Evolutionary conservation across 2,888 invertebrate genomes (phyloP), one percentile per base, ranked within the genome.

Genomic region (Oxytorus armatus): DNA sequence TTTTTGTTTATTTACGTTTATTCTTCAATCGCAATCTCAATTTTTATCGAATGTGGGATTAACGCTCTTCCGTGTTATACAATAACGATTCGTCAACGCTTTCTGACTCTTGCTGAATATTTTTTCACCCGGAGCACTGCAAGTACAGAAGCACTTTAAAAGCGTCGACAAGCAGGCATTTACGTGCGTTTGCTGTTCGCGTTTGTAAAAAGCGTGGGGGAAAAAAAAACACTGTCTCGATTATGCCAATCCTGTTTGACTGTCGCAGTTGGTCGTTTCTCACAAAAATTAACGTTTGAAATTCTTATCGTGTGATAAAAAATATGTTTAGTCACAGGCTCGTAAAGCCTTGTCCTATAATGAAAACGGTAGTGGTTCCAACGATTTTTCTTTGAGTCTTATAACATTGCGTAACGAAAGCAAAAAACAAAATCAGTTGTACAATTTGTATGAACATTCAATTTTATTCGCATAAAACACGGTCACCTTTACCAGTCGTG

Each of bases 31-130:
- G 53, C 61, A n/a, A n/a, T n/a, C n/a, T 23, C 23, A 39, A 21
- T 36, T 49, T 33, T 69, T 65, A 69, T 74, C 49, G 25, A 61
- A 36, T 18, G 8, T 0, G 36, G 61, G 33, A 25, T 69, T 74
- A 74, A 74, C 79, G 74, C 23, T 63, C 55, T 69, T 69, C 21
- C 55, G 69, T 63, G 74, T 63, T 36, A 7, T 36, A 65, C 57
- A 65, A 65, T 49, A 77, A 59, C 69, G 69, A 70, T 51, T 76
- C 25, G 53, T 33, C 18, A 75, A 5, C 14, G n/a, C 44, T 14
- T 5, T n/a, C n/a, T n/a, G n/a, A n/a, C n/a, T n/a, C n/a, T n/a
- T n/a, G n/a, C n/a, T n/a, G n/a, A n/a, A n/a, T n/a, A n/a, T n/a
- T n/a, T n/a, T n/a, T n/a, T n/a, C n/a, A n/a, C n/a, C n/a, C n/a